Evolutionary conservation across 2,888 invertebrate species (phyloP).

Genomic region (Malthinus flaveolus): DNA sequence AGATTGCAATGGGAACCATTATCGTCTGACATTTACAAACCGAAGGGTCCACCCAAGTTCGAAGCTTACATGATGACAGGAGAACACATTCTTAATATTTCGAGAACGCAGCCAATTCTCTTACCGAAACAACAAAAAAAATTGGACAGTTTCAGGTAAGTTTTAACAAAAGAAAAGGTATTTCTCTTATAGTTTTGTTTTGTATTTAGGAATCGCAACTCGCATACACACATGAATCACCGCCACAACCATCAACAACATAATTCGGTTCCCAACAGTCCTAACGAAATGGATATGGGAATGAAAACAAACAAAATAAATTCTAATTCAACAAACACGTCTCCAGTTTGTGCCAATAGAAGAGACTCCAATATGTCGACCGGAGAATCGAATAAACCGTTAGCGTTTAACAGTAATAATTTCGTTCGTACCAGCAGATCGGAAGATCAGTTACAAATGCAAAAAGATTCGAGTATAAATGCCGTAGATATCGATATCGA

Average conservation of each 20-base stretch:
- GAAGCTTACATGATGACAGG: constrained; percentile 98
- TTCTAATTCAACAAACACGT: constrained; percentile 59
- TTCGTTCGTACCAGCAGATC: constrained; percentile 87
- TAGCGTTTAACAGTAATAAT: constrained; percentile 36
- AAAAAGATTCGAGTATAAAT: constrained; percentile 77
- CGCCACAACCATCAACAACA: constrained; percentile 54
- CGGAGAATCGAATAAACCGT: constrained; percentile 34
- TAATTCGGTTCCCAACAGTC: constrained; percentile 73
- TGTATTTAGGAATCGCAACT: constrained; percentile 59
- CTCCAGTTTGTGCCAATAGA: constrained; percentile 60
- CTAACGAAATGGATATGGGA: constrained; percentile 66
- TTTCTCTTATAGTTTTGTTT: background rate
- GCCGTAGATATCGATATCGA: constrained; percentile 90
- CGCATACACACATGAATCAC: constrained; percentile 50
- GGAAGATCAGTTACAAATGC: constrained; percentile 87
- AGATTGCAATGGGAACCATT: constrained; percentile 61
- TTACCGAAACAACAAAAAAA: constrained; percentile 64
- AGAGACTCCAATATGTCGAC: constrained; percentile 48
- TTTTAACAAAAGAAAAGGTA: too few species aligned
- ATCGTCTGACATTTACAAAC: constrained; percentile 46
- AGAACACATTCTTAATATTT: constrained; percentile 91
- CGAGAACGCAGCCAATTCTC: constrained; percentile 72
- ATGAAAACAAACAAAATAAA: constrained; percentile 48
- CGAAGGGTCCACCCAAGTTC: constrained; percentile 61
- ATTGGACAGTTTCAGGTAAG: constrained; percentile 50